A percentile compares a stretch with the other conserved stretches of the same genome.
Evolutionary conservation across 2,888 invertebrate species (phyloP).

Genomic region (Cephus spinipes): DNA sequence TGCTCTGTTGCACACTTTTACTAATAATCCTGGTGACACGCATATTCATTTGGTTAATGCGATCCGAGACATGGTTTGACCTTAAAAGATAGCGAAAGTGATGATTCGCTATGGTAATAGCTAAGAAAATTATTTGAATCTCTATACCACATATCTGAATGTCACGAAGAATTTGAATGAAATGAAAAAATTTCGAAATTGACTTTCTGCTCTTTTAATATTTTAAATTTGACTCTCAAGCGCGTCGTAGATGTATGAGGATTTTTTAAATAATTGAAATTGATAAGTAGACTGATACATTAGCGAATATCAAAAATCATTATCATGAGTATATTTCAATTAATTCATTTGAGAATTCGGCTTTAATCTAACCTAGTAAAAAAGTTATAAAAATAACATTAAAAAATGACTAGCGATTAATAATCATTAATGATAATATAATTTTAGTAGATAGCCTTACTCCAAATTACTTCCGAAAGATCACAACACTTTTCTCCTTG

Average conservation of each 20-base stretch:
- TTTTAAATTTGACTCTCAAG: background rate
- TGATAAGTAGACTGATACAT: background rate
- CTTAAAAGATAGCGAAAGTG: background rate
- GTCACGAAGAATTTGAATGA: background rate
- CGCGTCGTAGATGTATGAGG: background rate
- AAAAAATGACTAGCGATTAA: too few relatives aligned
- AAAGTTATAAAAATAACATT: too few relatives aligned
- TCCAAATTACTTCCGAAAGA: too few relatives aligned
- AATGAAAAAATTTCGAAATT: background rate
- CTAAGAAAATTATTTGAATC: background rate
- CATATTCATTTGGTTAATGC: background rate
- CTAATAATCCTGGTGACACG: background rate
- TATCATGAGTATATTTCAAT: too few relatives aligned
- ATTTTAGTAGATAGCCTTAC: too few relatives aligned
- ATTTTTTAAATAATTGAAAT: background rate
- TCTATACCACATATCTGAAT: background rate
- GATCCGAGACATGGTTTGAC: background rate
- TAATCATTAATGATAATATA: too few relatives aligned
- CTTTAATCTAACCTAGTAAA: too few relatives aligned
- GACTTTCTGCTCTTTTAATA: background rate
- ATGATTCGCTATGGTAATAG: background rate
- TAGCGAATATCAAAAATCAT: background rate
- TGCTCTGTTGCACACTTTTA: background rate
- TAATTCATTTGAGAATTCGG: too few relatives aligned
- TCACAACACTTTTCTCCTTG: too few relatives aligned